Evolutionary conservation across 64 coral and sea anemone genomes (phyloP).

Genomic region (Stichodactyla mertensii): DNA sequence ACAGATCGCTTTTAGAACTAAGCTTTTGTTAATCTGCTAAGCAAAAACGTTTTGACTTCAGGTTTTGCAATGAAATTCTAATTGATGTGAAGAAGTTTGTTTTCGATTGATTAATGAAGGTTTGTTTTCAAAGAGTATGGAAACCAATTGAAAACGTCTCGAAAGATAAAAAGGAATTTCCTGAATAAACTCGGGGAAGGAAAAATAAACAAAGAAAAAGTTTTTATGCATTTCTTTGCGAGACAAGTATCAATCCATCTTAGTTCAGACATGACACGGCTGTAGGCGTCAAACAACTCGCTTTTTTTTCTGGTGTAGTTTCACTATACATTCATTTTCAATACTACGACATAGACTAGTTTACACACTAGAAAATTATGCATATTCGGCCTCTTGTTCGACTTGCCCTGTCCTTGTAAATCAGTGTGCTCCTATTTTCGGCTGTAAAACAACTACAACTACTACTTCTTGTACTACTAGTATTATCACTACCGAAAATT

Average conservation of each 20-base stretch:
- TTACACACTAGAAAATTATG: no score
- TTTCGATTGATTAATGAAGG: not conserved
- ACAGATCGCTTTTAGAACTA: no score
- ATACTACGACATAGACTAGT: no score
- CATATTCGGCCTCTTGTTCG: no score
- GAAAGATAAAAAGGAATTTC: not conserved
- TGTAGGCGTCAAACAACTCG: no score
- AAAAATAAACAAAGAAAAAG: not conserved
- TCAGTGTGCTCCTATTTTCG: no score
- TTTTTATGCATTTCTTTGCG: not conserved
- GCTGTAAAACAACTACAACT: no score
- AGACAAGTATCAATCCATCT: not conserved
- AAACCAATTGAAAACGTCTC: not conserved
- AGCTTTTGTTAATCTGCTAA: not conserved
- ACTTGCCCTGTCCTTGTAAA: no score
- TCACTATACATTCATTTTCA: no score
- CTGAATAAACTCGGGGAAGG: not conserved
- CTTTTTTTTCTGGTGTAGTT: no score
- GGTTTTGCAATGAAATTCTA: not conserved
- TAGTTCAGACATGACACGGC: not conserved
- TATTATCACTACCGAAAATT: not conserved
- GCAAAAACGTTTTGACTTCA: not conserved
- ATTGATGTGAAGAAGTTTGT: not conserved
- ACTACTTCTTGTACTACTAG: no score
- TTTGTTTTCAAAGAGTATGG: not conserved